Conservation (phyloP, 1,140 invertebrate species). For the Homalodisca vitripennis region DNA sequence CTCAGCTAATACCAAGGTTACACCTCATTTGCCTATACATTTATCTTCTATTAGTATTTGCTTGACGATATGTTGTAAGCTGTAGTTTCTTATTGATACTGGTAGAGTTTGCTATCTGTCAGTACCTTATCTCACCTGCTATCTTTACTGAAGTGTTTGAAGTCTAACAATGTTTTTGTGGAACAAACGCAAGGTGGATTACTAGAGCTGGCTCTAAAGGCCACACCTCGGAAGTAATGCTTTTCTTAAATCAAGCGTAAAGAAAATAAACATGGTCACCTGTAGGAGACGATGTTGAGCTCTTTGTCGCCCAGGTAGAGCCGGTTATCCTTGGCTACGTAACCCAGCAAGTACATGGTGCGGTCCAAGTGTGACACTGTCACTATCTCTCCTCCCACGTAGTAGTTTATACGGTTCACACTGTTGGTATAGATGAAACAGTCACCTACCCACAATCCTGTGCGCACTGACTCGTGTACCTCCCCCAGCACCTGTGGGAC, state of each 20-base stretch:
- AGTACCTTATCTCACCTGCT: too few species aligned
- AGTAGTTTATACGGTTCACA: constrained; percentile 97
- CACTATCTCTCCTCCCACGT: constrained; percentile 98
- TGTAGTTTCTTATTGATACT: too few species aligned
- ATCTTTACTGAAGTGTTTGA: too few species aligned
- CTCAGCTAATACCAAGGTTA: too few species aligned
- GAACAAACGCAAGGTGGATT: neutral
- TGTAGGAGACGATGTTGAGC: constrained; percentile 89
- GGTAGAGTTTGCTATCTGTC: too few species aligned
- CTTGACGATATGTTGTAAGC: too few species aligned
- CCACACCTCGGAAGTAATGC: too few species aligned
- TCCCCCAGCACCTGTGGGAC: constrained; percentile 73
- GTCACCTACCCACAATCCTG: constrained; percentile 97
- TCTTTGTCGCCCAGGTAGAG: constrained; percentile 98
- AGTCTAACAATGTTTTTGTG: neutral
- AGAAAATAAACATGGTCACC: too few species aligned
- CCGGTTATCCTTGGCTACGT: constrained; percentile 95
- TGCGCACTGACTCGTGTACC: constrained; percentile 91
- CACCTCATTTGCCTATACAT: too few species aligned
- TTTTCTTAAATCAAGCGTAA: too few species aligned
- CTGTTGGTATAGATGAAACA: constrained; percentile 99
- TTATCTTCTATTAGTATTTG: too few species aligned
- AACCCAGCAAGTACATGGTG: constrained; percentile 89
- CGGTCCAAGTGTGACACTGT: constrained; percentile 95
- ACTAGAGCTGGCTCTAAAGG: too few species aligned